phyloP scores from a whole-genome alignment of 2,888 invertebrate species.

The Cartodere bifasciata region DNA sequence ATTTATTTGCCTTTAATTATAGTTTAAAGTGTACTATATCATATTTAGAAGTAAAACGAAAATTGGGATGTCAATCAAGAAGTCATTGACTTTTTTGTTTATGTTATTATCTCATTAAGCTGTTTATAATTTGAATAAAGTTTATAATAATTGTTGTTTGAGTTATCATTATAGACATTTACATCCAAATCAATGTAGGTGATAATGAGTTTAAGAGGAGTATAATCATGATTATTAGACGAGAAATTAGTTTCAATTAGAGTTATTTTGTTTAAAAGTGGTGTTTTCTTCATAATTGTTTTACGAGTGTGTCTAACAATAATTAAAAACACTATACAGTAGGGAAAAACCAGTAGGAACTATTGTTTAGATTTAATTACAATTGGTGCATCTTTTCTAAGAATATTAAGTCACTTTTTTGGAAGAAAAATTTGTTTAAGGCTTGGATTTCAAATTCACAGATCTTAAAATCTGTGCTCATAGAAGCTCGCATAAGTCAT shows the following conservation, averaged over 20 bases:
- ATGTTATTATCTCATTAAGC: conserved; percentile 30
- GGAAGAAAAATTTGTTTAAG: too few species aligned
- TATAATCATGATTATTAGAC: conserved; percentile 17
- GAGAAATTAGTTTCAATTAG: conserved; percentile 13
- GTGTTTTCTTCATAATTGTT: too few species aligned
- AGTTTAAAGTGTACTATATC: conserved; percentile 30
- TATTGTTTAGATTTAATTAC: too few species aligned
- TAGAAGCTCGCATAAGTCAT: too few species aligned
- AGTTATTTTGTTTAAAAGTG: too few species aligned
- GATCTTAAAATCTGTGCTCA: too few species aligned
- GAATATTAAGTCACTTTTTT: too few species aligned
- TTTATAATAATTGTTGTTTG: conserved; percentile 8
- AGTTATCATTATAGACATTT: conserved; percentile 10
- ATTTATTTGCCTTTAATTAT: conserved; percentile 34
- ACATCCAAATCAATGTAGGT: conserved; percentile 9
- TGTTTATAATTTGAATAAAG: conserved; percentile 17
- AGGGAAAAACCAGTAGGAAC: too few species aligned
- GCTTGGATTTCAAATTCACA: too few species aligned
- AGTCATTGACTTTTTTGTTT: conserved; percentile 29
- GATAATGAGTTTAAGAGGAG: conserved; percentile 6
- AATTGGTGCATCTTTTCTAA: too few species aligned
- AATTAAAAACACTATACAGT: too few species aligned
- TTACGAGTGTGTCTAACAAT: too few species aligned
- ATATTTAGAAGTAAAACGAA: conserved; percentile 25
- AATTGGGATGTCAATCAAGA: conserved; percentile 31